phyloP scores from a whole-genome alignment of 2,797 vertebrate genomes.

The Coccyzus lansbergi region DNA sequence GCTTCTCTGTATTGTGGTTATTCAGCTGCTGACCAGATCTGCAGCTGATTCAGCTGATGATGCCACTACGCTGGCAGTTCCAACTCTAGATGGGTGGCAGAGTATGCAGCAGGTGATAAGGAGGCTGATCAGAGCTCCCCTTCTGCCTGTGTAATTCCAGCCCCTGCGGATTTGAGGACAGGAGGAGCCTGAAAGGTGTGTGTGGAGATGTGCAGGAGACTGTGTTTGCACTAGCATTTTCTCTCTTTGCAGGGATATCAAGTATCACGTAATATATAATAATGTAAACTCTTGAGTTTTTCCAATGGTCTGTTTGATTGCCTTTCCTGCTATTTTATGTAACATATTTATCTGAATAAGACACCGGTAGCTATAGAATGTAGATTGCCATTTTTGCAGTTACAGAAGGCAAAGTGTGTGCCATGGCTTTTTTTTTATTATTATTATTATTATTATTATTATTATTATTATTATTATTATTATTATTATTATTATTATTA shows the following conservation, averaged over 20 bases:
- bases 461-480: too few relatives aligned
- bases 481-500: too few relatives aligned
- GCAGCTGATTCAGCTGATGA: background rate
- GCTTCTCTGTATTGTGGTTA: background rate
- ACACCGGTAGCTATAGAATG: background rate
- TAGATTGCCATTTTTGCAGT: background rate
- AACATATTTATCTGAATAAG: background rate
- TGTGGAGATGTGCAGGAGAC: background rate
- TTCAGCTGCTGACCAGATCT: background rate
- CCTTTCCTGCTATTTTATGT: background rate
- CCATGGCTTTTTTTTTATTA: background rate
- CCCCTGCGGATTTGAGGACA: background rate
- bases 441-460: too few relatives aligned
- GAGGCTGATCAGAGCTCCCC: background rate
- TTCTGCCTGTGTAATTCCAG: accelerated
- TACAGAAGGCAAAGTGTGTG: background rate
- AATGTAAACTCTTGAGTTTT: background rate
- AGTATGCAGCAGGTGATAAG: accelerated
- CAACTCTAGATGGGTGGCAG: background rate
- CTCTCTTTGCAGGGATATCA: background rate
- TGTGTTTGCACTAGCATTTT: background rate
- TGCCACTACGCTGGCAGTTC: background rate
- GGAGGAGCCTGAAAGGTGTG: background rate
- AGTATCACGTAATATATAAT: background rate
- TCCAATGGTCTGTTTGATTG: background rate